phyloP scores from a whole-genome alignment of 1,140 invertebrate genomes.

The Tetramorium simillimum region DNA sequence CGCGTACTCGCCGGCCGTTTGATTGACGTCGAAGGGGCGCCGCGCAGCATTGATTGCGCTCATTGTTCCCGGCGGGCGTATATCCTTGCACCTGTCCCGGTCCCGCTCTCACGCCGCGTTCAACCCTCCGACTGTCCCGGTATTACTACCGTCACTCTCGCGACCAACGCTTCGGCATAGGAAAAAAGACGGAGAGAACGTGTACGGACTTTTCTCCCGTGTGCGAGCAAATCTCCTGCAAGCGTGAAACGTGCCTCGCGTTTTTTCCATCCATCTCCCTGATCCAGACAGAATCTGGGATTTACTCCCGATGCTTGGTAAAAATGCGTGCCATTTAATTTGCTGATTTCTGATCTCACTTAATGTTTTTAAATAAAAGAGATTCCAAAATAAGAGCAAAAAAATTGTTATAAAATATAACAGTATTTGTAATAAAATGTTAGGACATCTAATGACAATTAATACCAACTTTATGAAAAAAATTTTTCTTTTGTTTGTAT shows the following conservation, averaged over 20 bases:
- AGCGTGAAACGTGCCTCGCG: constrained; percentile 42
- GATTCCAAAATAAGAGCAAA: neutral
- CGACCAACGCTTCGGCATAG: neutral
- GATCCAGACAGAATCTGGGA: constrained; percentile 20
- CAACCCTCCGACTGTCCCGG: neutral
- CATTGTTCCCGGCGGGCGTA: constrained; percentile 79
- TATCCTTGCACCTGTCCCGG: constrained; percentile 69
- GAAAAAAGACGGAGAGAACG: constrained; percentile 1
- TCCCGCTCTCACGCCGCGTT: constrained; percentile 7
- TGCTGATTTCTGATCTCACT: constrained; percentile 19
- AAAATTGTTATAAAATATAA: neutral
- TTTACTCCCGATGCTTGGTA: constrained; percentile 14
- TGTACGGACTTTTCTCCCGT: constrained; percentile 11
- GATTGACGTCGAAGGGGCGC: constrained; percentile 80
- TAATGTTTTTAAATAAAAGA: neutral
- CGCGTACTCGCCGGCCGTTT: constrained; percentile 76
- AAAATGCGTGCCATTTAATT: constrained; percentile 44
- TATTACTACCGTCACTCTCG: constrained; percentile 36
- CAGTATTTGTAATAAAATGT: neutral
- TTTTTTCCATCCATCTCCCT: constrained; percentile 13
- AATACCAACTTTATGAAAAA: neutral
- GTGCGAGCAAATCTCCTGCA: neutral
- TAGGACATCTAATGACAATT: neutral
- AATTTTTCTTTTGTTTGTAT: neutral
- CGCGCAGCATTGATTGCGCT: constrained; percentile 80